Evolutionary conservation across 2,888 invertebrate genomes (phyloP).

Genomic region (Pycnomerus fuliginosus): DNA sequence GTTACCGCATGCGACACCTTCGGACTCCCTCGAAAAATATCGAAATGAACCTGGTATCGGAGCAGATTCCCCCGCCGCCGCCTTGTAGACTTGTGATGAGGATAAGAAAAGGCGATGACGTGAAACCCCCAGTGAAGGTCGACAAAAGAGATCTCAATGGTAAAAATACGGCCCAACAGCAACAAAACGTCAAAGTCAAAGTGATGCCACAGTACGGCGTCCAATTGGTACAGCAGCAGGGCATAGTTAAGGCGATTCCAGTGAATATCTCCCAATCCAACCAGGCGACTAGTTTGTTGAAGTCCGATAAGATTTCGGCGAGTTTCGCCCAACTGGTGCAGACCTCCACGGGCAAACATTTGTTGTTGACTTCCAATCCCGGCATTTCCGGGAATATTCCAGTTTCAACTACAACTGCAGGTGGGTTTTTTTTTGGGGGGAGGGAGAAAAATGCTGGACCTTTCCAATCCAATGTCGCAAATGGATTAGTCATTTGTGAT

Average conservation of each 20-base stretch:
- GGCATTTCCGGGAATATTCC: slow-evolving; percentile 48
- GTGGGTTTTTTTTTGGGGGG: slow-evolving; percentile 26
- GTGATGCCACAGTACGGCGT: slow-evolving; percentile 54
- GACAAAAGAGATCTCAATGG: slow-evolving; percentile 38
- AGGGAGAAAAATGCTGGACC: slow-evolving; percentile 7
- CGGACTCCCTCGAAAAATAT: slow-evolving; percentile 69
- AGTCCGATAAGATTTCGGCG: slow-evolving; percentile 46
- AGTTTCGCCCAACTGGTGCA: slow-evolving; percentile 68
- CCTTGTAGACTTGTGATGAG: slow-evolving; percentile 27
- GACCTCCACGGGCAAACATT: slow-evolving; percentile 68
- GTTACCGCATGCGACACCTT: slow-evolving; percentile 80
- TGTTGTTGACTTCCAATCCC: slow-evolving; percentile 60
- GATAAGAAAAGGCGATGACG: slow-evolving; percentile 22
- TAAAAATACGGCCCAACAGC: slow-evolving; percentile 13
- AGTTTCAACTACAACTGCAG: slow-evolving; percentile 46
- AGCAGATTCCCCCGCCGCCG: slow-evolving; percentile 55
- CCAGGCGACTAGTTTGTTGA: slow-evolving; percentile 37
- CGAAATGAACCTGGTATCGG: slow-evolving; percentile 63
- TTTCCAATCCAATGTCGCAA: slow-evolving; percentile 26
- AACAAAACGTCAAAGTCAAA: slow-evolving; percentile 42
- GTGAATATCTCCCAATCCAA: slow-evolving; percentile 39
- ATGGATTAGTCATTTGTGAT: slow-evolving; percentile 9
- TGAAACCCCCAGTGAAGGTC: slow-evolving; percentile 52
- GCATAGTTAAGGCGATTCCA: slow-evolving; percentile 59
- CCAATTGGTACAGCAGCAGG: slow-evolving; percentile 59